phyloP scores from a whole-genome alignment of 2,888 invertebrate species.

The Pogonocherus hispidulus region DNA sequence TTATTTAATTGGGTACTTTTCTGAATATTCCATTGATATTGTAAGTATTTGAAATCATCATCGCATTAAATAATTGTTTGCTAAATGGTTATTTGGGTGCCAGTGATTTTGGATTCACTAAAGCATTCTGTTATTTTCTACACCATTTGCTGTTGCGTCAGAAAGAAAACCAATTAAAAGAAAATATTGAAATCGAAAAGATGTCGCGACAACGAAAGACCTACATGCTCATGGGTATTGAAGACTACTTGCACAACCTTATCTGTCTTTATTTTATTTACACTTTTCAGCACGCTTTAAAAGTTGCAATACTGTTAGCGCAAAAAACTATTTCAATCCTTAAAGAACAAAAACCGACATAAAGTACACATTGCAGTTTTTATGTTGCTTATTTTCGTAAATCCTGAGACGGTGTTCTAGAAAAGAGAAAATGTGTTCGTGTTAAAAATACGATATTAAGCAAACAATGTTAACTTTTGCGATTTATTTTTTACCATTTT shows the following conservation, averaged over 20 bases:
- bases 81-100: neutral
- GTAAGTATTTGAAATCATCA: neutral
- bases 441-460: slow-evolving; percentile 11
- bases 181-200: slow-evolving; percentile 2
- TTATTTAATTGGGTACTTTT: too few species aligned
- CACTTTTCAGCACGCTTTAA: neutral
- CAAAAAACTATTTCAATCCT: slow-evolving; percentile 13
- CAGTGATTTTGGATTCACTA: neutral
- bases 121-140: neutral
- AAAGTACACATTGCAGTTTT: slow-evolving; percentile 3
- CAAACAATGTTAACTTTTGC: slow-evolving; percentile 12
- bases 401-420: slow-evolving; percentile 3
- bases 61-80: too few species aligned
- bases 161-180: neutral
- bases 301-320: neutral
- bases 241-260: slow-evolving; percentile 6
- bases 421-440: slow-evolving; percentile 28
- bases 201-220: slow-evolving; percentile 6
- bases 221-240: slow-evolving; percentile 13
- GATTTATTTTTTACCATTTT: slow-evolving; percentile 25
- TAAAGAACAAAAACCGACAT: neutral
- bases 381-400: slow-evolving; percentile 3
- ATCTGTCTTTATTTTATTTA: neutral
- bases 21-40: neutral
- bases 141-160: neutral